Percentiles rank a stretch among this genome's conserved stretches.
phyloP scores from a whole-genome alignment of 2,888 invertebrate species.

The Drosophila macrospina region DNA sequence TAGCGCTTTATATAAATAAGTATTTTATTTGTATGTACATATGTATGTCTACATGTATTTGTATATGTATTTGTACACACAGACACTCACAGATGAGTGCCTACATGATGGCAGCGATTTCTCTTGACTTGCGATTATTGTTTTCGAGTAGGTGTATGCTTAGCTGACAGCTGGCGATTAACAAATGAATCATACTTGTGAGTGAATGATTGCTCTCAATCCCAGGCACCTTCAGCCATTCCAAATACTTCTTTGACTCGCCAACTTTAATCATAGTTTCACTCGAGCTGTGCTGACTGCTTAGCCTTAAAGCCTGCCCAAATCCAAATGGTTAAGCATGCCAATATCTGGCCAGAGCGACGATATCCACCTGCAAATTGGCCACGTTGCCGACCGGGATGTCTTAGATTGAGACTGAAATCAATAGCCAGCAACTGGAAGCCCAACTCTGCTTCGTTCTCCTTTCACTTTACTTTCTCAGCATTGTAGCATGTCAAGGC shows the following conservation, averaged over 20 bases:
- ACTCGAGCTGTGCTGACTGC: slow-evolving; percentile 16
- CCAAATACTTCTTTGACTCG: slow-evolving; percentile 6
- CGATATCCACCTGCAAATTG: slow-evolving; percentile 65
- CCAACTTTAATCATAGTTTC: slow-evolving; percentile 43
- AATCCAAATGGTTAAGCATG: slow-evolving; percentile 27
- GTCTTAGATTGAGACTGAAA: slow-evolving; percentile 60
- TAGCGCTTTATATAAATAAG: slow-evolving; percentile 67
- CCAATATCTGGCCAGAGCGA: slow-evolving; percentile 37
- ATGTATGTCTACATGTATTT: slow-evolving; percentile 1
- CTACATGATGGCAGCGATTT: slow-evolving; percentile 55
- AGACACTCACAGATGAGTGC: slow-evolving; percentile 1
- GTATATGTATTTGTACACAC: slow-evolving; percentile 11
- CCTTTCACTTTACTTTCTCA: slow-evolving; percentile 59
- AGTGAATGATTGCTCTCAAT: slow-evolving; percentile 61
- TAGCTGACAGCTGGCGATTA: slow-evolving; percentile 73
- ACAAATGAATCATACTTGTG: slow-evolving; percentile 69
- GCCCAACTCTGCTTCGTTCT: neutral
- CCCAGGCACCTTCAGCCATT: neutral
- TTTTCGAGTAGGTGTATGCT: slow-evolving; percentile 57
- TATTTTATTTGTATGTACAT: slow-evolving; percentile 35
- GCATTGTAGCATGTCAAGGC: slow-evolving; percentile 68
- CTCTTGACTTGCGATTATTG: slow-evolving; percentile 77
- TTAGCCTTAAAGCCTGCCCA: slow-evolving; percentile 34
- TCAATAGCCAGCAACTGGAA: slow-evolving; percentile 34
- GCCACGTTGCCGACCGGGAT: slow-evolving; percentile 69